Base-by-base conservation (phyloP, 1,140 invertebrate species). In the Apocrypta bakeri region DNA sequence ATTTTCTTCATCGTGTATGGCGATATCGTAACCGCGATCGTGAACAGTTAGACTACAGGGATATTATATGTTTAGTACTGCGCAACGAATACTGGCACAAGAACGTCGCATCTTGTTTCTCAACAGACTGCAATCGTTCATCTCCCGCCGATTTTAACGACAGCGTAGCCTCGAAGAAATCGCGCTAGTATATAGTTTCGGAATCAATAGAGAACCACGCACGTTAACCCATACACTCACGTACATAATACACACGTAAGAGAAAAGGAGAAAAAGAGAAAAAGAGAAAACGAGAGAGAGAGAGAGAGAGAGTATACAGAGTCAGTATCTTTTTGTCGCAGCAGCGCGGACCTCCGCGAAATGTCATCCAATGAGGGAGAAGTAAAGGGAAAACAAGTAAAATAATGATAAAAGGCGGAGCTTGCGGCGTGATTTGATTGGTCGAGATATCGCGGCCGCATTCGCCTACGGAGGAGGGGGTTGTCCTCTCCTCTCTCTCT, bases 321-420 rank as follows among this genome's bases (percentile, higher is more conserved):
- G 86, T 87, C 87, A 82, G 61, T 74, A 76, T 69, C 40, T 82
- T 82, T 82, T 82, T 78, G 56, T 82, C 75, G 33, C 72, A 27
- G 48, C 48, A n/a, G 48, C 80, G 83, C 84, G 80, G 85, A 87
- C 87, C 86, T 84, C 83, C 80, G 86, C 48, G 83, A 87, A 90
- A 91, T 92, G 91, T 92, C 91, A 92, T 92, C 91, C 91, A 92
- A 92, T 92, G 89, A 89, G 90, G 90, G 89, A 90, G 88, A 91
- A 91, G 91, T 91, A 90, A 90, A 90, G 89, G 89, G 88, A 92
- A 92, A 92, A 92, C 91, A 92, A 92, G 91, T 92, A 92, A 92
- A 92, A 92, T 92, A 91, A 92, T 92, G 91, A 92, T 92, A 92
- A 92, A 92, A 92, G 91, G 91, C 91, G 91, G 91, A 92, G 91